Base-by-base conservation (phyloP, 1,140 invertebrate species). In the Solenopsis fugax region DNA sequence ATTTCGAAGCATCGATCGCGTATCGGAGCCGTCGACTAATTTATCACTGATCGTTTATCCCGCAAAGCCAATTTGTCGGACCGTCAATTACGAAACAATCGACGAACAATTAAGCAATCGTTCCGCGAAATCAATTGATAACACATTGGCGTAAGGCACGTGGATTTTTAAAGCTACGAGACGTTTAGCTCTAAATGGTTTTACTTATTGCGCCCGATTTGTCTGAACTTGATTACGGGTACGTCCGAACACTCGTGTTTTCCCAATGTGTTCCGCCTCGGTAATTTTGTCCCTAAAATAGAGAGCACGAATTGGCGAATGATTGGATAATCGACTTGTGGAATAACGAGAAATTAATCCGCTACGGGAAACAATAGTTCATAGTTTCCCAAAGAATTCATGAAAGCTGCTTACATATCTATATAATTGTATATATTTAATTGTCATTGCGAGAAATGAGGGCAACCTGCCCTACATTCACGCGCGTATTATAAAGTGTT, bases 1-100 rank as follows among this genome's bases (percentile, higher is more conserved):
- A 48, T 84, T 84, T 62, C 9, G 69, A 84, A 75, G 73, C 41
- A 34, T 58, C 18, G 52, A 72, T 60, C 37, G 41, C 54, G 62
- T 64, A 85, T 60, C 48, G 16, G 10, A 21, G 41, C 58, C 77
- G 87, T 71, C 34, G 64, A 81, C 64, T 86, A 88, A 90, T 90
- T 88, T 90, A 90, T 90, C 86, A 90, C 82, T 72, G 62, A 76
- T 69, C 89, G 89, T 90, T 90, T 88, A 81, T 88, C 77, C 71
- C 29, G 72, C 65, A 29, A 37, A 77, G 76, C 64, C 82, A 88
- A 90, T 90, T 90, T 84, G 71, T 90, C 87, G 71, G 50, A 16
- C 76, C 89, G 82, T 90, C 89, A 89, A 90, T 90, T 90, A 90
- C 58, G 58, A 90, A 88, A 90, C 81, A 84, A 90, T 90, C 77